Conservation (phyloP, 2,113 vertebrate species). For the Edolisoma coerulescens region DNA sequence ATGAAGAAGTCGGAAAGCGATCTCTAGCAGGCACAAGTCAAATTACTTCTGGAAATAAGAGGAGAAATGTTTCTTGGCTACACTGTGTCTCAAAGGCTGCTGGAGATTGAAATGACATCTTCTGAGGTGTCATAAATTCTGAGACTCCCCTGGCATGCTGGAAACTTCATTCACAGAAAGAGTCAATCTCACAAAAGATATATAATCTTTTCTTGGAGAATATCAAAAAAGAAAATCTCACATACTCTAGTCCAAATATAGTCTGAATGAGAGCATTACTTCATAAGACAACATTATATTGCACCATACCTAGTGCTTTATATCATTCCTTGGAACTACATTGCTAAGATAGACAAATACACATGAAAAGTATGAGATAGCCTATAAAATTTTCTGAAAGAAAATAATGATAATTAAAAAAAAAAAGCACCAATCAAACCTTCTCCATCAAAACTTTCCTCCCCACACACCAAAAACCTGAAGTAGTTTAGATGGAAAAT, state of each 20-base stretch:
- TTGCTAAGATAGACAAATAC: neutral
- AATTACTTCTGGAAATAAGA: neutral
- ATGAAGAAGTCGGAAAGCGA: neutral
- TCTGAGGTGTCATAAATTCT: neutral
- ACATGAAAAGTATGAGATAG: neutral
- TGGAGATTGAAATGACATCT: neutral
- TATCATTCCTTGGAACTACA: neutral
- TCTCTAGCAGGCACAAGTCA: neutral
- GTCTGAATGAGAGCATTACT: neutral
- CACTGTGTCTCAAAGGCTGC: neutral
- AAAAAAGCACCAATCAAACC: neutral
- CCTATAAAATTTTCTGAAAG: neutral
- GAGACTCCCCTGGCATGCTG: neutral
- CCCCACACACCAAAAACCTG: fast-evolving
- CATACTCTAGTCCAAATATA: neutral
- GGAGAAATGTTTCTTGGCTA: neutral
- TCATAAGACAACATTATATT: neutral
- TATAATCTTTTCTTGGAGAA: neutral
- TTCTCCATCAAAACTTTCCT: neutral
- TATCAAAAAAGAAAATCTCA: neutral
- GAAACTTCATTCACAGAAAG: neutral
- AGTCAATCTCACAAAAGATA: neutral
- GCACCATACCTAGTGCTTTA: neutral
- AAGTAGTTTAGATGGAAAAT: neutral
- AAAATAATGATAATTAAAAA: neutral